Percentiles rank a stretch among this genome's conserved stretches.
phyloP scores from a whole-genome alignment of 2,888 invertebrate species.

The Pimpla rufipes region DNA sequence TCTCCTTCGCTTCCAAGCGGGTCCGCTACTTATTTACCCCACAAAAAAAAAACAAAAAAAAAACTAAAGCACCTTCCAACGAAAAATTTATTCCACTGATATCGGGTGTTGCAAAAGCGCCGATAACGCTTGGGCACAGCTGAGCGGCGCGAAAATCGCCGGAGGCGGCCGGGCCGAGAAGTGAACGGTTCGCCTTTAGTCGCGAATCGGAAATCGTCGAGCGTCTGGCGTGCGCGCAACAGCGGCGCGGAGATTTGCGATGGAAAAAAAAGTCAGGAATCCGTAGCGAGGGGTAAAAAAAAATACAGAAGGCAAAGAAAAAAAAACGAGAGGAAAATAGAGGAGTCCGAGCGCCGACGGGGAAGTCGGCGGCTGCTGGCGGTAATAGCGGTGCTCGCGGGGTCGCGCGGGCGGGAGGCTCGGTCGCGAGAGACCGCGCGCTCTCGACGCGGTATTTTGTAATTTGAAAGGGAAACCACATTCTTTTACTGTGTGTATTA shows the following conservation, averaged over 20 bases:
- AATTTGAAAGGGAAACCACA: slow-evolving; percentile 85
- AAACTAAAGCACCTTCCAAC: no score
- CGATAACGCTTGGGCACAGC: slow-evolving; percentile 4
- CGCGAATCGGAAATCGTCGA: neutral
- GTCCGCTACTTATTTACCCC: no score
- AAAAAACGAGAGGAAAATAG: slow-evolving; percentile 36
- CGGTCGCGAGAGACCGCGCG: slow-evolving; percentile 59
- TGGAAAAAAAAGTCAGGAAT: slow-evolving; percentile 51
- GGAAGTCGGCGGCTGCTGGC: slow-evolving; percentile 51
- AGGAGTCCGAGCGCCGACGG: slow-evolving; percentile 51
- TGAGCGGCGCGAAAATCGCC: slow-evolving; percentile 32
- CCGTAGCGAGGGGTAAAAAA: slow-evolving; percentile 25
- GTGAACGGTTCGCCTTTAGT: slow-evolving; percentile 5
- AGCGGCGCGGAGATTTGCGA: slow-evolving; percentile 27
- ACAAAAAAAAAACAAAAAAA: neutral
- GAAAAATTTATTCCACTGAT: neutral
- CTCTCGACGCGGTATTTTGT: slow-evolving; percentile 80
- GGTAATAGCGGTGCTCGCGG: slow-evolving; percentile 39
- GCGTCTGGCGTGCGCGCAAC: neutral
- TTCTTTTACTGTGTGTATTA: slow-evolving; percentile 84
- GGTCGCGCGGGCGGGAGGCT: slow-evolving; percentile 57
- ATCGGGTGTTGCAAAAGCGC: slow-evolving; percentile 1
- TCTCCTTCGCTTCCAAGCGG: no score
- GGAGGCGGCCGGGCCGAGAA: slow-evolving; percentile 32
- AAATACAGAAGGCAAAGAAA: slow-evolving; percentile 23